A percentile compares a stretch with the other conserved stretches of the same genome.
Evolutionary conservation across 2,888 invertebrate species (phyloP).

Genomic region (Limnephilus rhombicus): DNA sequence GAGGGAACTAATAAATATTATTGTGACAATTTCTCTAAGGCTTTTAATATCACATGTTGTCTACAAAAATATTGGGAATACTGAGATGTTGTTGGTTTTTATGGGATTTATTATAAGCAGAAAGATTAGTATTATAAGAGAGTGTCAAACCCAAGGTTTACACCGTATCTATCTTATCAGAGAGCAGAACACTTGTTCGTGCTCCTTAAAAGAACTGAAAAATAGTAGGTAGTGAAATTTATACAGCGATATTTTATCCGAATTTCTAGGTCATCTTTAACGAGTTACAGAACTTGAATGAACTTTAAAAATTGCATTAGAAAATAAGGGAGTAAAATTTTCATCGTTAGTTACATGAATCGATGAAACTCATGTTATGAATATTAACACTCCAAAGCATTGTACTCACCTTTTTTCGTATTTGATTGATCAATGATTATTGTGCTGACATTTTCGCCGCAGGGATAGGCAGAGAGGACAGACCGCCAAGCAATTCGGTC

Average conservation of each 20-base stretch:
- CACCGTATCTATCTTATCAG: too few relatives aligned
- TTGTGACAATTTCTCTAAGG: not conserved
- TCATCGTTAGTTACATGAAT: too few relatives aligned
- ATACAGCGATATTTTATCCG: not conserved
- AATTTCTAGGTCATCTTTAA: not conserved
- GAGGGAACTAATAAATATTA: not conserved
- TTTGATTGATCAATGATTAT: not conserved
- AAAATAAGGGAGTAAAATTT: too few relatives aligned
- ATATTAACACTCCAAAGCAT: too few relatives aligned
- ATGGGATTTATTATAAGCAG: not conserved
- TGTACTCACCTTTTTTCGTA: too few relatives aligned
- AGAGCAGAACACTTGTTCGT: too few relatives aligned
- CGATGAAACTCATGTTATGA: too few relatives aligned
- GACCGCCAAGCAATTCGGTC: too few relatives aligned
- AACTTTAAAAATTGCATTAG: too few relatives aligned
- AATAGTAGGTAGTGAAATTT: not conserved
- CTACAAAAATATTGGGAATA: not conserved
- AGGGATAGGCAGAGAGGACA: too few relatives aligned
- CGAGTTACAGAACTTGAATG: not conserved
- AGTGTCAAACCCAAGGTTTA: too few relatives aligned
- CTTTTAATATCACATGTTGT: not conserved
- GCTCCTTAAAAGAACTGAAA: too few relatives aligned
- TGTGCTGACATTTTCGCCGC: not conserved
- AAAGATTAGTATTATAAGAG: not conserved
- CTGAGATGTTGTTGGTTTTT: not conserved